Conservation (phyloP, 2,113 vertebrate species). For the Burhinus bistriatus region DNA sequence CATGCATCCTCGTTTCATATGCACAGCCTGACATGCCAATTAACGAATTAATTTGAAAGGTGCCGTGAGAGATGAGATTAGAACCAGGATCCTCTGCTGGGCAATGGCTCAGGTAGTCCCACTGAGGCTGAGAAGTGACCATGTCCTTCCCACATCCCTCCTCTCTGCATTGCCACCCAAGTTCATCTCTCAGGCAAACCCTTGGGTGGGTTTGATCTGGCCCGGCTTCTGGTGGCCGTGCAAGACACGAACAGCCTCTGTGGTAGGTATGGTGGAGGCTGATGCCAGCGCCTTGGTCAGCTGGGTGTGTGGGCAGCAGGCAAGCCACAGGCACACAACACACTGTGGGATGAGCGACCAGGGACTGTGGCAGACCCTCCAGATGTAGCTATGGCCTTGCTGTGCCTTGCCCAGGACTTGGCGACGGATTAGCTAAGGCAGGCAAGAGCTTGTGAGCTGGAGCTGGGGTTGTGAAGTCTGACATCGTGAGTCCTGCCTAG, state of each 20-base stretch:
- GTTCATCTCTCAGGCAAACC: not conserved
- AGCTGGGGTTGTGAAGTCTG: not conserved
- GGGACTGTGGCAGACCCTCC: not conserved
- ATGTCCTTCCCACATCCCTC: not conserved
- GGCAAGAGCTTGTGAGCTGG: not conserved
- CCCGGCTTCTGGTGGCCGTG: not conserved
- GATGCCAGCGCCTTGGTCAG: not conserved
- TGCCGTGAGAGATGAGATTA: not conserved
- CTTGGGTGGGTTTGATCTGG: not conserved
- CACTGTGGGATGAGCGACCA: not conserved
- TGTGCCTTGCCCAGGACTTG: not conserved
- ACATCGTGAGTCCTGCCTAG: not conserved
- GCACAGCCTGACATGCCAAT: not conserved
- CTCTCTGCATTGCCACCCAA: not conserved
- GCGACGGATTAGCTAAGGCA: not conserved
- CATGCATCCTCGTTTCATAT: not conserved
- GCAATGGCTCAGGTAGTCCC: not conserved
- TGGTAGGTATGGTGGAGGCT: not conserved
- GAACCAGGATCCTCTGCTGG: not conserved
- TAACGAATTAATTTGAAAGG: conserved; percentile 12
- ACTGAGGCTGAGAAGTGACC: not conserved
- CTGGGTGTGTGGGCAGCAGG: not conserved
- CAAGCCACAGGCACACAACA: fast-evolving
- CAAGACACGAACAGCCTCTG: fast-evolving
- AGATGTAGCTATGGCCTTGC: not conserved